phyloP scores from a whole-genome alignment of 2,888 invertebrate genomes.

The Hofmannophila pseudospretella region DNA sequence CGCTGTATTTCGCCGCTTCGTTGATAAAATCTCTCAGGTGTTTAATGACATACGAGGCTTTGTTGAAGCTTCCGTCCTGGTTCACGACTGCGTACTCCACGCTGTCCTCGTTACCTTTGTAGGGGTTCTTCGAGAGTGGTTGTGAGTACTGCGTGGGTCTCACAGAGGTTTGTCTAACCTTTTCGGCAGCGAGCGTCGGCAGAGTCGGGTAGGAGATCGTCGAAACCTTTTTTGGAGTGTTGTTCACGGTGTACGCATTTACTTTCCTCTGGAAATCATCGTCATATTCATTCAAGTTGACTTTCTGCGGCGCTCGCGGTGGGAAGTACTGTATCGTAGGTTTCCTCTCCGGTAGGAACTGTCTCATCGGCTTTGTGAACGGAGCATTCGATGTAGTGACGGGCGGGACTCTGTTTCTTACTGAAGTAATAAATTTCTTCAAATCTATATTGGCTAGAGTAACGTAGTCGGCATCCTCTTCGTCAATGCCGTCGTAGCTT shows the following conservation, averaged over 20 bases:
- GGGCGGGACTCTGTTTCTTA: constrained; percentile 13
- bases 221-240: constrained; percentile 21
- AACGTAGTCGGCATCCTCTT: constrained; percentile 53
- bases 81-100: constrained; percentile 1
- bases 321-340: constrained; percentile 66
- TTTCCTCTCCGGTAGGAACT: constrained; percentile 37
- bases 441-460: constrained; percentile 53
- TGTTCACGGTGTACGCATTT: constrained; percentile 29
- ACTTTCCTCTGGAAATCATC: constrained; percentile 38
- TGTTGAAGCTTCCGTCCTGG: constrained; percentile 35
- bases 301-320: constrained; percentile 37
- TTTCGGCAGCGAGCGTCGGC: constrained; percentile 6
- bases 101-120: not conserved
- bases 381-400: constrained; percentile 19
- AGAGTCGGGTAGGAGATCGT: constrained; percentile 17
- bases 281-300: constrained; percentile 38
- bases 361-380: constrained; percentile 12
- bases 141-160: not conserved
- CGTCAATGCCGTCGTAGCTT: constrained; percentile 32
- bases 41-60: constrained; percentile 51
- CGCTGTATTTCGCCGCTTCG: constrained; percentile 36
- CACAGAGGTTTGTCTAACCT: not conserved
- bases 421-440: constrained; percentile 39
- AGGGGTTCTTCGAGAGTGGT: constrained; percentile 18
- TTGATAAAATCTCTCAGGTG: constrained; percentile 53